Percentiles rank a stretch among this genome's conserved stretches.
These are phyloP conservation scores for Apamea epomidion DNA, from an alignment of 2,888 invertebrate species.

Conservation along the genomic window DNA sequence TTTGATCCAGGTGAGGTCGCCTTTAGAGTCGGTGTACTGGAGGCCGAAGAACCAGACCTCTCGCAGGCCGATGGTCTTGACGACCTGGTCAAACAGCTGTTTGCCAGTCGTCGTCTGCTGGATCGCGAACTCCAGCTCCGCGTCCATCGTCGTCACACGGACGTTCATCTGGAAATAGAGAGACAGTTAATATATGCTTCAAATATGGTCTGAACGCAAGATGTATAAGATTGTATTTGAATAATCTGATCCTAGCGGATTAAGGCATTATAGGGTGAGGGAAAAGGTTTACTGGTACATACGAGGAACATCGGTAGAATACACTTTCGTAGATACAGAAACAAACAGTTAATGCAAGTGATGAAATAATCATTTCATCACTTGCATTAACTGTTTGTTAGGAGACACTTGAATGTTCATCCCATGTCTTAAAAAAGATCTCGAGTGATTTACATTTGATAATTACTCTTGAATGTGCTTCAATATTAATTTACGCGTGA, in stretches of 20 bases:
- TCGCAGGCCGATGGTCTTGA: constrained; percentile 99
- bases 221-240: neutral
- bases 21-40: constrained; percentile 99
- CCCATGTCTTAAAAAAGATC: constrained; percentile 9
- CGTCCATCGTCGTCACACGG: constrained; percentile 99
- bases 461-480: constrained; percentile 21
- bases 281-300: neutral
- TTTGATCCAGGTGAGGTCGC: constrained; percentile 99
- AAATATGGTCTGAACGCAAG: neutral
- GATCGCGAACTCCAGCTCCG: constrained; percentile 99
- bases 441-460: constrained; percentile 28
- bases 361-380: constrained; percentile 18
- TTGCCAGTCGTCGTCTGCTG: constrained; percentile 99
- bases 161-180: constrained; percentile 97
- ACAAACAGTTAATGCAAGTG: constrained; percentile 8
- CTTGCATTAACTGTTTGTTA: too few relatives aligned
- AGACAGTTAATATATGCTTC: constrained; percentile 4
- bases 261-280: neutral
- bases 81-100: constrained; percentile 99
- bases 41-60: constrained; percentile 99
- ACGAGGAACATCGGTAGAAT: neutral
- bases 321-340: neutral
- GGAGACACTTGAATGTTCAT: constrained; percentile 2
- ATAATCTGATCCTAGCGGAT: neutral
- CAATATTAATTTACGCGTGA: constrained; percentile 36